Evolutionary conservation across 2,888 invertebrate species (phyloP), one percentile per base, ranked within the genome.

Genomic region (Caenorhabditis sinica): DNA sequence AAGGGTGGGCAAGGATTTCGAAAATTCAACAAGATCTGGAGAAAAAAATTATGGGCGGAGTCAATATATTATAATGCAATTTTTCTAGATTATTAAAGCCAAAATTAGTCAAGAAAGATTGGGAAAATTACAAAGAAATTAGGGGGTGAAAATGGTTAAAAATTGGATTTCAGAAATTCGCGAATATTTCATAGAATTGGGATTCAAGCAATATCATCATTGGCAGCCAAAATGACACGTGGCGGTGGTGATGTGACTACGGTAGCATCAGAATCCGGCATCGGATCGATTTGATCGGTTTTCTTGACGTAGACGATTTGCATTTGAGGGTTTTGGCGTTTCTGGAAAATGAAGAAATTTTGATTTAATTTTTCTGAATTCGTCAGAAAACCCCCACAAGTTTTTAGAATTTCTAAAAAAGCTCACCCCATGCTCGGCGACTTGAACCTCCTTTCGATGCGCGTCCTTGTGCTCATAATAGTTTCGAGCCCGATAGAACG

Each of bases 391-490:
- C 36, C 65, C 17, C 23, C 23, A 23, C 2, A 33, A 36, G 1
- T 25, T 45, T 30, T 30, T n/a, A 60, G 9, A 61, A 49, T 40
- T 60, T 60, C 53, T 58, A 9, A 9, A 58, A 60, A 60, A n/a
- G 15, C 83, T 83, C 20, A 88, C 88, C 40, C 86, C 79, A 33
- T 80, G 83, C 76, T 90, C 88, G 9, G 89, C 90, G 17, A 90
- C 83, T 13, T 73, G 75, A 61, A 90, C 86, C 61, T 89, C 90
- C 72, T 85, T 79, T n/a, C 72, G 60, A 81, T 91, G 90, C 25
- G 88, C 83, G 13, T 69, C 49, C 79, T 90, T 90, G 43, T 72
- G 72, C 33, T 90, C 88, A 43, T 89, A 86, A 63, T 86, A 91
- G 40, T 83, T 84, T 0, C 90, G 84, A 33, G 74, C 77, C 36